These are phyloP conservation scores for Quadroppia sp. DNA, from an alignment of 2,888 invertebrate species.

Conservation along the genomic window DNA sequence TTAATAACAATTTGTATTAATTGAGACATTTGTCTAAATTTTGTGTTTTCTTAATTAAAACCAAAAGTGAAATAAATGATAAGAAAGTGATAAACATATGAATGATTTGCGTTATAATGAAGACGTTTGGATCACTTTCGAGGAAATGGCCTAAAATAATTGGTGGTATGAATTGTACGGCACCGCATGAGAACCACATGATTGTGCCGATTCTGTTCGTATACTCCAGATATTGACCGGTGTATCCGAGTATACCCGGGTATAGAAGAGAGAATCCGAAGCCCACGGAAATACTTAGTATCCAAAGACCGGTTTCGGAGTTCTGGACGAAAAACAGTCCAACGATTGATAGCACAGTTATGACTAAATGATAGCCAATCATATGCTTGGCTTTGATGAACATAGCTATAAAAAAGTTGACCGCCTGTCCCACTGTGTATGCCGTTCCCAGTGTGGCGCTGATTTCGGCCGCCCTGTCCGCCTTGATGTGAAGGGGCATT, in stretches of 20 bases:
- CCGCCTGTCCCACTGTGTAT: background rate
- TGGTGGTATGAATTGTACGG: background rate
- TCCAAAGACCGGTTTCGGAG: background rate
- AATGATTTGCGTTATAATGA: background rate
- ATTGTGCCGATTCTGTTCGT: background rate
- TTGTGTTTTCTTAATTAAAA: background rate
- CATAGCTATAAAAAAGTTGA: conserved; percentile 3
- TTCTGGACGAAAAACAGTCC: background rate
- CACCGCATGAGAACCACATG: background rate
- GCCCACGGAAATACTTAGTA: background rate
- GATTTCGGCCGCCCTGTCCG: background rate
- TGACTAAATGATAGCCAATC: background rate
- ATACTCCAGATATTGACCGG: background rate
- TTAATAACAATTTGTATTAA: too few species aligned
- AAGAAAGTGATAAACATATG: background rate
- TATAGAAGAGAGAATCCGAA: background rate
- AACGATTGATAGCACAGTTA: background rate
- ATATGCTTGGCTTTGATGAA: background rate
- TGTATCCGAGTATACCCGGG: background rate
- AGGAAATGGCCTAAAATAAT: background rate
- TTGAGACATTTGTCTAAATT: background rate
- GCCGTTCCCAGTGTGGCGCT: background rate
- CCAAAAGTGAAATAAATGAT: background rate
- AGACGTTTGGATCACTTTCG: background rate
- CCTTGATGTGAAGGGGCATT: background rate